phyloP scores from a whole-genome alignment of 2,797 vertebrate genomes.

The Echeneis naucrates region DNA sequence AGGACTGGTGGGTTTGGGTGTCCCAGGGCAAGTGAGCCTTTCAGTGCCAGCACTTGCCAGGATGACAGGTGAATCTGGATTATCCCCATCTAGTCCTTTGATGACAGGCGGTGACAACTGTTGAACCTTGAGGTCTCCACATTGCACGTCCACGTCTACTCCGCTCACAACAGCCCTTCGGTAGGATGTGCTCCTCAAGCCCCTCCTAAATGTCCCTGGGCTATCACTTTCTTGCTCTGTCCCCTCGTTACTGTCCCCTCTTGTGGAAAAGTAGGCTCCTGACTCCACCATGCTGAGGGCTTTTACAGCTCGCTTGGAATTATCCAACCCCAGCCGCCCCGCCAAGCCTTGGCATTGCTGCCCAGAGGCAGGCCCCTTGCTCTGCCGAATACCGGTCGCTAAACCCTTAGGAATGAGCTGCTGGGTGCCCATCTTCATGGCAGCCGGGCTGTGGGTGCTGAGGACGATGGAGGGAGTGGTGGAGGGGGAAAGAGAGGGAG shows the following conservation, averaged over 20 bases:
- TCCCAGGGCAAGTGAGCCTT: constrained; percentile 30
- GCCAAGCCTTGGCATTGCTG: constrained; percentile 60
- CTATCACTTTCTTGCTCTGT: constrained; percentile 82
- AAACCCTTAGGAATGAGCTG: constrained; percentile 93
- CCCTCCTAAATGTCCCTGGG: constrained; percentile 85
- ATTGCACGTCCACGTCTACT: constrained; percentile 82
- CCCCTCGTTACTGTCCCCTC: constrained; percentile 55
- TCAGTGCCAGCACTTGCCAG: constrained; percentile 19
- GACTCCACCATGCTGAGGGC: constrained; percentile 91
- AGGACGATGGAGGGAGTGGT: constrained; percentile 82
- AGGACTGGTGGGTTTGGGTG: constrained; percentile 31
- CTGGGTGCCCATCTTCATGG: constrained; percentile 91
- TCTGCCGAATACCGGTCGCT: constrained; percentile 82
- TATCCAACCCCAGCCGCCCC: constrained; percentile 75
- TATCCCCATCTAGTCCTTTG: constrained; percentile 84
- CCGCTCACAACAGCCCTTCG: constrained; percentile 93
- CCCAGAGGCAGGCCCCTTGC: constrained; percentile 57
- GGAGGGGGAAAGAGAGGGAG: constrained; percentile 79
- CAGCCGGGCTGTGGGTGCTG: constrained; percentile 90
- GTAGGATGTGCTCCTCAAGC: constrained; percentile 94
- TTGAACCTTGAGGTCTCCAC: constrained; percentile 80
- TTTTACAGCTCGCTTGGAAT: constrained; percentile 80
- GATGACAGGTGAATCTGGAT: constrained; percentile 69
- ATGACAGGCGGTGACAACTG: constrained; percentile 84
- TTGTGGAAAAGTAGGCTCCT: constrained; percentile 78